phyloP scores from a whole-genome alignment of 2,888 invertebrate genomes.

The Rhagonycha fulva region DNA sequence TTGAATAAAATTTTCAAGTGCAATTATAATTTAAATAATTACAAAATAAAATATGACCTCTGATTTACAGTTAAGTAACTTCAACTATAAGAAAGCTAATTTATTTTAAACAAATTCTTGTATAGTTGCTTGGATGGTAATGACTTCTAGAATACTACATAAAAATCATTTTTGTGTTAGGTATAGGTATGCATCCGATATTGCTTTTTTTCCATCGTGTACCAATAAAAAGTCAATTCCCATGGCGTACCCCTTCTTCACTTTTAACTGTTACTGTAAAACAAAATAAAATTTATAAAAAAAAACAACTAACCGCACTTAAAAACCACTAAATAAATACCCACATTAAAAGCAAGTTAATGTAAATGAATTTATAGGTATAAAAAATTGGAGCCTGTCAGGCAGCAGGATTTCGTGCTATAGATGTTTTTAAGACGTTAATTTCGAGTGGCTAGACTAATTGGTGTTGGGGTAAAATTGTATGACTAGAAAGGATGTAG shows the following conservation, averaged over 20 bases:
- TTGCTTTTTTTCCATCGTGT: neutral
- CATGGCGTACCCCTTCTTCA: neutral
- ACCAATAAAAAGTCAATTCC: neutral
- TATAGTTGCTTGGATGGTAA: neutral
- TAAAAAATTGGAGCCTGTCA: conserved; percentile 26
- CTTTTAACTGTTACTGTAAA: conserved; percentile 4
- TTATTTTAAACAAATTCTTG: neutral
- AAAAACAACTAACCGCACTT: conserved; percentile 19
- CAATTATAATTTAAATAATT: neutral
- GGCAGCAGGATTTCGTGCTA: conserved; percentile 18
- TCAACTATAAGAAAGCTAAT: neutral
- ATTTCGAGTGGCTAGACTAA: conserved; percentile 26
- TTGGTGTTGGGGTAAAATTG: conserved; percentile 9
- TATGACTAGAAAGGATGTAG: neutral
- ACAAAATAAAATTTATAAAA: conserved; percentile 12
- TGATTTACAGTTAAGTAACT: neutral
- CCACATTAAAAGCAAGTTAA: conserved; percentile 21
- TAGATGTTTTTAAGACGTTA: conserved; percentile 16
- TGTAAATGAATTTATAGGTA: conserved; percentile 25
- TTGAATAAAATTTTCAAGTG: neutral
- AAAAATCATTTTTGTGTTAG: neutral
- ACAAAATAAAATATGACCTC: neutral
- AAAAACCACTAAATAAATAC: conserved; percentile 24
- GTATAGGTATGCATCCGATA: neutral
- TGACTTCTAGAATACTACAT: neutral